These are phyloP conservation scores for Plutella xylostella DNA, from an alignment of 2,888 invertebrate species.

Conservation along the genomic window DNA sequence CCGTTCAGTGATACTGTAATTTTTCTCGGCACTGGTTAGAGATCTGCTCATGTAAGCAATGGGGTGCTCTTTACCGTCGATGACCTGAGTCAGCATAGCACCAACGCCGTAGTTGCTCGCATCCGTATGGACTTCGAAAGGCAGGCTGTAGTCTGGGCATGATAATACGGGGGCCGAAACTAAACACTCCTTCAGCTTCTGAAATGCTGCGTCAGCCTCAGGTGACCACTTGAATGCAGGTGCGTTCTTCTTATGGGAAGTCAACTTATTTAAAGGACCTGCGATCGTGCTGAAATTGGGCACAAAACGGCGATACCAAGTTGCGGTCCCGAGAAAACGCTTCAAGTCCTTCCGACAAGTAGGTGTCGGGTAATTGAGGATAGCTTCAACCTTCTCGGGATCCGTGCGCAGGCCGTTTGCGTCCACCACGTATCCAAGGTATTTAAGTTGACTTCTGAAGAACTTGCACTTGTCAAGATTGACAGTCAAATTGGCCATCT, in stretches of 20 bases:
- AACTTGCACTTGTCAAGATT: conserved; percentile 24
- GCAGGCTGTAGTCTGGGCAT: conserved; percentile 4
- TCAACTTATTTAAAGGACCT: conserved; percentile 14
- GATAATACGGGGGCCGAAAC: conserved; percentile 7
- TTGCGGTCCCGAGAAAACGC: conserved; percentile 18
- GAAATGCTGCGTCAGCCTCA: conserved; percentile 17
- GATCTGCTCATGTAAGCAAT: conserved; percentile 7
- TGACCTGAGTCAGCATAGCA: conserved; percentile 3
- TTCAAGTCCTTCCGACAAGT: background rate
- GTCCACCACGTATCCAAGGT: conserved; percentile 29
- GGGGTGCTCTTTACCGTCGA: conserved; percentile 4
- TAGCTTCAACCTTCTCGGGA: conserved; percentile 21
- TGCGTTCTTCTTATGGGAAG: conserved; percentile 11
- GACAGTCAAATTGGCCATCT: conserved; percentile 17
- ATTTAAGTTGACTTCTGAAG: conserved; percentile 21
- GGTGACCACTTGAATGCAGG: conserved; percentile 18
- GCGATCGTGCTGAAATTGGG: conserved; percentile 20
- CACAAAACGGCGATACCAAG: conserved; percentile 22
- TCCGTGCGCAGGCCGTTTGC: conserved; percentile 19
- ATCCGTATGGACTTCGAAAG: conserved; percentile 4
- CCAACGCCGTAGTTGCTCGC: conserved; percentile 2
- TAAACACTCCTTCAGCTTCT: conserved; percentile 4
- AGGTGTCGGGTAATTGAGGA: conserved; percentile 20
- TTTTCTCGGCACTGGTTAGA: conserved; percentile 1
- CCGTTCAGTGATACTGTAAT: conserved; percentile 8